These are phyloP conservation scores for Rhyacophila evoluta DNA, from an alignment of 2,888 invertebrate species.

Conservation along the genomic window DNA sequence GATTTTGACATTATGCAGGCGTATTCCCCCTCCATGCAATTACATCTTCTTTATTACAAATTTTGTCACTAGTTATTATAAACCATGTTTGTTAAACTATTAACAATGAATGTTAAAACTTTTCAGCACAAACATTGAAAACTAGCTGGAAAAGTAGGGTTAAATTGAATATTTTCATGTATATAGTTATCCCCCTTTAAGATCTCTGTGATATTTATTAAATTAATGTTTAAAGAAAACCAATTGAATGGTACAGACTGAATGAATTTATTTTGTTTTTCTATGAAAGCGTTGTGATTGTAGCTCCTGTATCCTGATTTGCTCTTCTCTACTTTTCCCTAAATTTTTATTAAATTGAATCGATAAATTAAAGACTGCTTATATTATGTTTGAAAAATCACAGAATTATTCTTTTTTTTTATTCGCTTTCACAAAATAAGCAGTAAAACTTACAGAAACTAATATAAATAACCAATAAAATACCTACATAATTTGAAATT, in stretches of 20 bases:
- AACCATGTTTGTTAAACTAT: background rate
- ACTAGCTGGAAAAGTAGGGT: constrained; percentile 23
- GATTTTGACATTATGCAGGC: too few relatives aligned
- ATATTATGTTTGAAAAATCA: background rate
- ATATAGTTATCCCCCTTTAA: constrained; percentile 46
- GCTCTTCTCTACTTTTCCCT: background rate
- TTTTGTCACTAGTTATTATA: background rate
- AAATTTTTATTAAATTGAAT: background rate
- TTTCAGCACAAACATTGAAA: background rate
- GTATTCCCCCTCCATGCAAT: too few relatives aligned
- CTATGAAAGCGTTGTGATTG: background rate
- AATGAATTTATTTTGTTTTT: constrained; percentile 15
- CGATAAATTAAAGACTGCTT: constrained; percentile 14
- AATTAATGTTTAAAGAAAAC: constrained; percentile 39
- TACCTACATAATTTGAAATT: background rate
- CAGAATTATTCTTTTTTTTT: background rate
- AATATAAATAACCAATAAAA: too few relatives aligned
- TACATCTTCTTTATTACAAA: too few relatives aligned
- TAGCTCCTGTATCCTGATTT: background rate
- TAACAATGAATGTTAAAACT: background rate
- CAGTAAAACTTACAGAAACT: too few relatives aligned
- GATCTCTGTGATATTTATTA: constrained; percentile 52
- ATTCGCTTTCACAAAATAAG: background rate
- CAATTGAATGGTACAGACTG: constrained; percentile 36
- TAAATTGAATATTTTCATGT: constrained; percentile 29